A percentile compares a stretch with the other conserved stretches of the same genome.
Conservation (phyloP, 2,888 invertebrate species). For the Lumbricus terrestris region DNA sequence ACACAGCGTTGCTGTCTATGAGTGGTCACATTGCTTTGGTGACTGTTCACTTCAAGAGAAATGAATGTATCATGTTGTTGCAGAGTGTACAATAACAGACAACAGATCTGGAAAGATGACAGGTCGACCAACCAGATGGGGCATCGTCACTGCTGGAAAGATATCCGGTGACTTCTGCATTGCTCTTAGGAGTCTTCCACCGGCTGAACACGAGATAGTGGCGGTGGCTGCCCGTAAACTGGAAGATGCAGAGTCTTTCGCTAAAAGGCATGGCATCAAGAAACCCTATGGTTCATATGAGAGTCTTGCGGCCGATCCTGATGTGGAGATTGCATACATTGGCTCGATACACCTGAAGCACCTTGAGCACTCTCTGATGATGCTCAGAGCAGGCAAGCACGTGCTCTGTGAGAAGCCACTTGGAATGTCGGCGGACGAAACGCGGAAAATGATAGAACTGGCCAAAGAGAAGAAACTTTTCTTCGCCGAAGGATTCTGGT, state of each 20-base stretch:
- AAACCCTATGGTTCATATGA: constrained; percentile 76
- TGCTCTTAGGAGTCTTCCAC: constrained; percentile 23
- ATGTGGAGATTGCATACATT: constrained; percentile 81
- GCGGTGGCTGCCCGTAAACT: constrained; percentile 74
- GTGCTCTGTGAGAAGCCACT: constrained; percentile 89
- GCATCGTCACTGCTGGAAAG: constrained; percentile 79
- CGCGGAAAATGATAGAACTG: constrained; percentile 67
- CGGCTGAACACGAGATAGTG: constrained; percentile 23
- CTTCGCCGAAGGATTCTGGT: constrained; percentile 74
- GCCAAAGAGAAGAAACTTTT: constrained; percentile 73
- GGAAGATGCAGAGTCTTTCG: constrained; percentile 75
- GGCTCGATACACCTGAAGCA: constrained; percentile 76
- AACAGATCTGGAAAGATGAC: neutral
- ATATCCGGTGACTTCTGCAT: constrained; percentile 78
- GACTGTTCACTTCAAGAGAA: no score
- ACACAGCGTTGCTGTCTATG: no score
- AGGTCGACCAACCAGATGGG: constrained; percentile 67
- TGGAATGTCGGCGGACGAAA: constrained; percentile 75
- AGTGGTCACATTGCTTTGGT: no score
- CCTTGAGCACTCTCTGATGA: constrained; percentile 69
- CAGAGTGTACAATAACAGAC: no score
- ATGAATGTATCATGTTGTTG: neutral
- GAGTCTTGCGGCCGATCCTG: constrained; percentile 71
- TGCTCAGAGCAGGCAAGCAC: constrained; percentile 79
- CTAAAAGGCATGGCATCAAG: constrained; percentile 72